phyloP scores from a whole-genome alignment of 2,113 vertebrate species.

The Zosterops lateralis region DNA sequence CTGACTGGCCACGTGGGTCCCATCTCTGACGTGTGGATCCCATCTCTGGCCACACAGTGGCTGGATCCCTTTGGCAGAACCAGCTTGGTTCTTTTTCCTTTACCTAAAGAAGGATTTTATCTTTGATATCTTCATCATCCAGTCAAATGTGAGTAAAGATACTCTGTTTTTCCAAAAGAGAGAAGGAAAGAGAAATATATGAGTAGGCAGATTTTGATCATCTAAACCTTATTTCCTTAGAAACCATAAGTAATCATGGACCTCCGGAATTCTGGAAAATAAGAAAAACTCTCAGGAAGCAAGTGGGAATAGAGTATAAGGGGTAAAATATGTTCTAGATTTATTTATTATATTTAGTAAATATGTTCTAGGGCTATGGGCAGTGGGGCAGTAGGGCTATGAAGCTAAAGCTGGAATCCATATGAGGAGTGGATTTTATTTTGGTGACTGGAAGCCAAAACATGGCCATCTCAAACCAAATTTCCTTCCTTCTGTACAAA shows the following conservation, averaged over 20 bases:
- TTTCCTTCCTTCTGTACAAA: not conserved
- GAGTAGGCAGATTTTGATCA: not conserved
- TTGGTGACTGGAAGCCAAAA: not conserved
- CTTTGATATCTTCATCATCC: not conserved
- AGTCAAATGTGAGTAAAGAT: not conserved
- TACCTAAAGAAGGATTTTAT: not conserved
- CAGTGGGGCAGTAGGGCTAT: not conserved
- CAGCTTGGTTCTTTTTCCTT: not conserved
- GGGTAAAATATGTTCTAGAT: not conserved
- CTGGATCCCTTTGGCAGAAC: not conserved
- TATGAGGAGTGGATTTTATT: not conserved
- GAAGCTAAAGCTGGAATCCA: not conserved
- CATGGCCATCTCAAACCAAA: not conserved
- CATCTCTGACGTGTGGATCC: not conserved
- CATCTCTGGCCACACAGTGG: fast-evolving
- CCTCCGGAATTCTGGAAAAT: not conserved
- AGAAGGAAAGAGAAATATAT: not conserved
- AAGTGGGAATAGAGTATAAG: not conserved
- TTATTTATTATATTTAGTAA: not conserved
- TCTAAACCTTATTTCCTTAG: not conserved
- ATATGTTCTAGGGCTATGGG: not conserved
- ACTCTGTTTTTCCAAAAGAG: not conserved
- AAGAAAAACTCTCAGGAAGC: not conserved
- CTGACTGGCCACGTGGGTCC: not conserved
- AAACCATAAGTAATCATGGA: not conserved